Evolutionary conservation across 2,888 invertebrate genomes (phyloP), one percentile per base, ranked within the genome.

Genomic region (Onchidella celtica): DNA sequence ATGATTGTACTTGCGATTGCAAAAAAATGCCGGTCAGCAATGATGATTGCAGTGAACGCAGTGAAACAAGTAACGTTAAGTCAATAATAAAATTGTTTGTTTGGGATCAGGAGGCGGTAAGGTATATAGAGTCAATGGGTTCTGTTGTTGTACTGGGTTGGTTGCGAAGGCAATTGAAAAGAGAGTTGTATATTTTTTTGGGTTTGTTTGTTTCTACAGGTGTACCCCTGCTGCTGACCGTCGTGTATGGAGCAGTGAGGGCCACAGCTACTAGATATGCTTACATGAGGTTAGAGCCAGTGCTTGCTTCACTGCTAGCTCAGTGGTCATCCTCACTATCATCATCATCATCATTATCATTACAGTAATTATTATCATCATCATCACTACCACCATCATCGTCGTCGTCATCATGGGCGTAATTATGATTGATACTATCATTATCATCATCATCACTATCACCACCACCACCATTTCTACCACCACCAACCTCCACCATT

Each of bases 231-330:
- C 32, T 89, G 17, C 84, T 88, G 21, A 84, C 84, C 0, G 14
- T 80, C 24, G 86, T 88, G n/a, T 89, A 89, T 75, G 86, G 88
- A 2, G 70, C 83, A 34, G 73, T 88, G 6, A 78, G 88, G 59
- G 86, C 83, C 17, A 14, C 82, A 0, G 69, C 79, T 21, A 47
- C 72, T 0, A 66, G 83, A 1, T 81, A 85, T 14, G 83, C 72
- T 32, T 59, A 65, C 27, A 79, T 79, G 88, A 87, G 79, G 73
- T 84, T 75, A 17, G 9, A 29, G 34, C 66, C 34, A 66, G 21
- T 66, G 3, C 66, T 66, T n/a, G 34, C 34, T 29, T 32, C 34
- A 66, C 34, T 66, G 34, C 34, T 66, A 66, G 21, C 34, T 34
- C 34, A 34, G 32, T 32, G 32, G 3, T 32, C 4, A 2, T 32